A percentile compares a stretch with the other conserved stretches of the same genome.
These are phyloP conservation scores for Hydrocynus forskahlii DNA, from an alignment of 2,797 vertebrate species.

Conservation along the genomic window DNA sequence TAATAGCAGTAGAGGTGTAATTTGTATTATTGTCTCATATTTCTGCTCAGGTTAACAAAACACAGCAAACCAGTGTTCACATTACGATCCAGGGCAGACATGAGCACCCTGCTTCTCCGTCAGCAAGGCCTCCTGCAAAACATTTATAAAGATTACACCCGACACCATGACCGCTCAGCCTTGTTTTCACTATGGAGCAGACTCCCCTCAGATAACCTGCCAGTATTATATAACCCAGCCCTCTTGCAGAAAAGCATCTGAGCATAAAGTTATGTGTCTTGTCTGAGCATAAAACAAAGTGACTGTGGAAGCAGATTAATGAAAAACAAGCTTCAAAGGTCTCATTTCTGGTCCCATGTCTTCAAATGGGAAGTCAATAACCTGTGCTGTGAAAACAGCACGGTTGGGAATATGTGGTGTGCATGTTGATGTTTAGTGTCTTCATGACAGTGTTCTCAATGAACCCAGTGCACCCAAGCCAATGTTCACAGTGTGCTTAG, in stretches of 20 bases:
- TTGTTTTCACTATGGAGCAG: constrained; percentile 61
- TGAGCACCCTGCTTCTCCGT: constrained; percentile 45
- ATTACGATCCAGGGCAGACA: constrained; percentile 65
- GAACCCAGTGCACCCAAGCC: not conserved
- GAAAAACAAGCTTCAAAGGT: constrained; percentile 6
- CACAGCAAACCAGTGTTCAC: constrained; percentile 50
- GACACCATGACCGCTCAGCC: constrained; percentile 53
- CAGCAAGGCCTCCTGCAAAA: constrained; percentile 55
- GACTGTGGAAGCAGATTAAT: not conserved
- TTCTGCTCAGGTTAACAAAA: constrained; percentile 9
- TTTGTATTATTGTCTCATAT: constrained; percentile 24
- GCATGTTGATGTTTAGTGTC: not conserved
- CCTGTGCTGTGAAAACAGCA: too few species aligned
- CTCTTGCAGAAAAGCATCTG: not conserved
- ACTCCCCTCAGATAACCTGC: not conserved
- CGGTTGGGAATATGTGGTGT: not conserved
- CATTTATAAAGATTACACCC: constrained; percentile 24
- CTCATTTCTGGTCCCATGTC: not conserved
- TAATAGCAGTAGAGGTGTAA: constrained; percentile 26
- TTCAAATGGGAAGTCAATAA: not conserved
- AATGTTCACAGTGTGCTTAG: not conserved
- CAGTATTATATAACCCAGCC: not conserved
- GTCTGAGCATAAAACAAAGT: constrained; percentile 1
- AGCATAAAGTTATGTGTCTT: not conserved
- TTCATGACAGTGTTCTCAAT: not conserved